Evolutionary conservation across 2,113 vertebrate genomes (phyloP).

Genomic region (Hydrochoerus hydrochaeris): DNA sequence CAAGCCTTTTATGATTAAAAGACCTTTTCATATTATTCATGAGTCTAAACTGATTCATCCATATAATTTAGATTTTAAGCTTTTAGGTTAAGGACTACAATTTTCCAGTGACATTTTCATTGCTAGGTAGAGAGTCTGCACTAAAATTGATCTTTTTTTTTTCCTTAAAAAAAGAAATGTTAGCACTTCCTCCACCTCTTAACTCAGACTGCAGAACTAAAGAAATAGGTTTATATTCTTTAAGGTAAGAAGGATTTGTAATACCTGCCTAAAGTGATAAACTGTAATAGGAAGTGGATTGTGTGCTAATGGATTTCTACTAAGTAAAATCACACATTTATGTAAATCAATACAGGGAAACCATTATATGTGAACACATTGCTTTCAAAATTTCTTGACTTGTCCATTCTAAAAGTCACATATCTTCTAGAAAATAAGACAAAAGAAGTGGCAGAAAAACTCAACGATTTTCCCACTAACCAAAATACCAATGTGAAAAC

Average conservation of each 20-base stretch:
- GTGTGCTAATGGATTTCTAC: slow-evolving; percentile 47
- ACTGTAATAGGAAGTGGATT: background rate
- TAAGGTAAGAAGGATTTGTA: slow-evolving; percentile 40
- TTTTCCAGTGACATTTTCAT: slow-evolving; percentile 69
- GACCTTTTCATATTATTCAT: slow-evolving; percentile 74
- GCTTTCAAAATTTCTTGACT: slow-evolving; percentile 33
- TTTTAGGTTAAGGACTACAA: slow-evolving; percentile 74
- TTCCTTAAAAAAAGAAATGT: slow-evolving; percentile 43
- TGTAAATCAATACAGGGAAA: slow-evolving; percentile 43
- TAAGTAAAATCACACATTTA: slow-evolving; percentile 60
- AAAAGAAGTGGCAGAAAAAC: background rate
- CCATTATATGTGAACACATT: background rate
- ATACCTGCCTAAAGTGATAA: slow-evolving; percentile 50
- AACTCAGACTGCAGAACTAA: slow-evolving; percentile 55
- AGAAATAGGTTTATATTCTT: slow-evolving; percentile 58
- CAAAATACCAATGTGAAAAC: slow-evolving; percentile 13
- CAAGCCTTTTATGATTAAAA: slow-evolving; percentile 60
- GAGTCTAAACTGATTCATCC: slow-evolving; percentile 69
- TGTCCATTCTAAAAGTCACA: background rate
- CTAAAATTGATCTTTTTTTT: slow-evolving; percentile 59
- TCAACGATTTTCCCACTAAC: background rate
- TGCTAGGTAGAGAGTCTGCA: slow-evolving; percentile 20
- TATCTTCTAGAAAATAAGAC: slow-evolving; percentile 7
- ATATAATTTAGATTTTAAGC: slow-evolving; percentile 72
- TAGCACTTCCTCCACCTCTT: slow-evolving; percentile 59